Conservation (phyloP, 2,113 vertebrate species). For the Clupea harengus region DNA sequence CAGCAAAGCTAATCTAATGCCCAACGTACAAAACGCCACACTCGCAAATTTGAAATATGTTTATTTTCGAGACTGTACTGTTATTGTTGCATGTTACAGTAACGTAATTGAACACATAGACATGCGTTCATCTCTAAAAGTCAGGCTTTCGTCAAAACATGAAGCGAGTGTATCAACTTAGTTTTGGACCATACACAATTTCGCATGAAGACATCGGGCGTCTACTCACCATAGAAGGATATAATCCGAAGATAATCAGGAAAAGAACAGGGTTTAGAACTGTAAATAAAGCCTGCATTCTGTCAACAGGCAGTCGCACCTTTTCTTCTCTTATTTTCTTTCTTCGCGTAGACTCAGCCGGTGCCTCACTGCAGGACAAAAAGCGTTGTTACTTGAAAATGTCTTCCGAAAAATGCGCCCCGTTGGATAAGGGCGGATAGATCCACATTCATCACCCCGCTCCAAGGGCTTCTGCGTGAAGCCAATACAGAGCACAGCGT, state of each 20-base stretch:
- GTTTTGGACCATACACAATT: not conserved
- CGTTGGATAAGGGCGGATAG: conserved; percentile 45
- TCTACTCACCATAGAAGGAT: conserved; percentile 85
- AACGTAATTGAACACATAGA: not conserved
- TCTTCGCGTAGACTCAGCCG: conserved; percentile 54
- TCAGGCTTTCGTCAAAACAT: not conserved
- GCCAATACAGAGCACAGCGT: conserved; percentile 40
- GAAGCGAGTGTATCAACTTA: not conserved
- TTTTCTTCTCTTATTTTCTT: conserved; percentile 5
- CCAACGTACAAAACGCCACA: not conserved
- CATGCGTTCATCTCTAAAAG: not conserved
- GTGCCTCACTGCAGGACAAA: conserved; percentile 49
- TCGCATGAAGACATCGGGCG: not conserved
- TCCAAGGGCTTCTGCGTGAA: conserved; percentile 46
- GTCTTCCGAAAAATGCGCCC: conserved; percentile 48
- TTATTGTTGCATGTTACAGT: not conserved
- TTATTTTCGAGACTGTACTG: not conserved
- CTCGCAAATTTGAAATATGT: not conserved
- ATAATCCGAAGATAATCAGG: conserved; percentile 80
- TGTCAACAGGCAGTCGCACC: conserved; percentile 70
- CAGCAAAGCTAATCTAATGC: not conserved
- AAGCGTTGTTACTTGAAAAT: conserved; percentile 29
- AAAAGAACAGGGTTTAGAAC: conserved; percentile 78
- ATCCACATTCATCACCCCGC: conserved; percentile 51
- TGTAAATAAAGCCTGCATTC: conserved; percentile 81